These are phyloP conservation scores for Oryctolagus cuniculus DNA, from an alignment of 2,113 vertebrate genomes.

Conservation along the genomic window DNA sequence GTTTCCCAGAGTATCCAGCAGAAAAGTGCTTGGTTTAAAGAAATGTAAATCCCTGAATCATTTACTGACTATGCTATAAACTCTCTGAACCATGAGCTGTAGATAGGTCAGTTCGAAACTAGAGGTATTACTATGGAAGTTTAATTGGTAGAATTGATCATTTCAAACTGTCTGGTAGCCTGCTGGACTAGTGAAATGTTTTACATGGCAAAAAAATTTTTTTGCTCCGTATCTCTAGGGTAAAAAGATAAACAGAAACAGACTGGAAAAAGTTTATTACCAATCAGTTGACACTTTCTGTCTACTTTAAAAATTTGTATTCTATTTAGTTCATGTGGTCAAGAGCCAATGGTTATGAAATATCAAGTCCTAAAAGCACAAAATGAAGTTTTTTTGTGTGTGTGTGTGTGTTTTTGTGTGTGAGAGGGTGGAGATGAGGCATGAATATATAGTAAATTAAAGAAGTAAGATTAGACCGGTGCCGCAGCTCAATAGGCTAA, in stretches of 20 bases:
- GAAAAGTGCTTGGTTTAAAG: conserved; percentile 38
- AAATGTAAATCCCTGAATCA: conserved; percentile 24
- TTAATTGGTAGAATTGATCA: conserved; percentile 67
- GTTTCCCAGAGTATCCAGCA: background rate
- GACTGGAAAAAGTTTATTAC: background rate
- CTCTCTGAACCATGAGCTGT: background rate
- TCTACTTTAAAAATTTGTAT: background rate
- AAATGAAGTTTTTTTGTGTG: background rate
- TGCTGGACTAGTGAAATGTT: conserved; percentile 19
- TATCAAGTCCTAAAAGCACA: background rate
- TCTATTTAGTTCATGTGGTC: background rate
- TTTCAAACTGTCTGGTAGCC: background rate
- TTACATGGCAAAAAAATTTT: background rate
- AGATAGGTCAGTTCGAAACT: conserved; percentile 46
- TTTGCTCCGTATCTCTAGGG: background rate
- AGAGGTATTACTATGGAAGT: conserved; percentile 29
- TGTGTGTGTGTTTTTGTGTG: too few relatives aligned
- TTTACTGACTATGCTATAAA: conserved; percentile 17
- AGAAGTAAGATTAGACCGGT: background rate
- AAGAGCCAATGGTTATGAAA: background rate
- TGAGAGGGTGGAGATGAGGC: too few relatives aligned
- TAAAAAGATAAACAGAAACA: background rate
- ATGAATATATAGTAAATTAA: background rate
- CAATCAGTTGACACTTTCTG: background rate
- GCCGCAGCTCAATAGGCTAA: too few relatives aligned